These are phyloP conservation scores for Xiphydria camelus DNA, from an alignment of 2,888 invertebrate species.

Conservation along the genomic window DNA sequence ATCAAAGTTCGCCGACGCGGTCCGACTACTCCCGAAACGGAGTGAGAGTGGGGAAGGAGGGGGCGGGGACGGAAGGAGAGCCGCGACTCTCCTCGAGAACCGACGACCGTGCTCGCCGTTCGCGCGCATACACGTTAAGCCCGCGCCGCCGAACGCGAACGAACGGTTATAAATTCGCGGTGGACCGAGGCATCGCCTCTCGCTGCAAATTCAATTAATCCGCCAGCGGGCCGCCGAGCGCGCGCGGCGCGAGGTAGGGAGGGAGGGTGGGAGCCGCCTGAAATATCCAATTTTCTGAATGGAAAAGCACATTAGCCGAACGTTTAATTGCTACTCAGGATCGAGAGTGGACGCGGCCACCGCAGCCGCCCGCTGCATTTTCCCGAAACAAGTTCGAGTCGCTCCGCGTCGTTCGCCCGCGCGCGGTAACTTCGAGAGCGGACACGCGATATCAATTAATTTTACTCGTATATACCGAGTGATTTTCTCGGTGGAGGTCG, in stretches of 20 bases:
- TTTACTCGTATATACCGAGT: no score
- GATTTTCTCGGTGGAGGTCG: no score
- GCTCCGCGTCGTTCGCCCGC: no score
- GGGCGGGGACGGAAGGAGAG: no score
- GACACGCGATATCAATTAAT: conserved; percentile 16
- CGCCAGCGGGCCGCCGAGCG: conserved; percentile 22
- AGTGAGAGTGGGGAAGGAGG: no score
- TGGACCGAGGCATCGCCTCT: neutral
- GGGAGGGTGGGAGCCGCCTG: conserved; percentile 18
- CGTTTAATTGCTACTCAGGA: conserved; percentile 52
- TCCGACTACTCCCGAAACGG: conserved; percentile 12
- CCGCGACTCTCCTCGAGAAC: no score
- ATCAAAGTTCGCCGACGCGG: conserved; percentile 48
- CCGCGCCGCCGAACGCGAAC: no score
- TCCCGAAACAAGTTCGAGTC: no score
- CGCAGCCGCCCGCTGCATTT: conserved; percentile 30
- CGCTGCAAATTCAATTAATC: conserved; percentile 45
- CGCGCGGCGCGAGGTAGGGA: neutral
- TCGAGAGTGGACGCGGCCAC: conserved; percentile 36
- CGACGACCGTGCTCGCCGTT: no score
- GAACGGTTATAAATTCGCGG: neutral
- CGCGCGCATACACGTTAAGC: no score
- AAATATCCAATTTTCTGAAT: conserved; percentile 55
- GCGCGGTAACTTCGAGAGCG: neutral
- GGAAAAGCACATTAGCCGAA: conserved; percentile 52